Evolutionary conservation across 2,797 vertebrate genomes (phyloP), one percentile per base, ranked within the genome.

Genomic region (Telmatherina bonti): DNA sequence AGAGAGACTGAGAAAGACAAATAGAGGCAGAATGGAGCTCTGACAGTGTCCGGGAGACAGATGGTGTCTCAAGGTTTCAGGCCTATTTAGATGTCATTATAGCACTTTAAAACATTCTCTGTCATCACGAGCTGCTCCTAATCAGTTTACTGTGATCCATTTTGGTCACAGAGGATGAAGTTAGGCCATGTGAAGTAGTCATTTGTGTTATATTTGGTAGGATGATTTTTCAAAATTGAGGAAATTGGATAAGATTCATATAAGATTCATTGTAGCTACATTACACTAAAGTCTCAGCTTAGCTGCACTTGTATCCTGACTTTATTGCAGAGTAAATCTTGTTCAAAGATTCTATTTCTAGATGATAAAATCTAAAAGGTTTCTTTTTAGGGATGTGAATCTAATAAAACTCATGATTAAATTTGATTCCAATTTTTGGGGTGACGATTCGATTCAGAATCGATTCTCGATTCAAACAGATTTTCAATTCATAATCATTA

Each of bases 61-160:
- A 77, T 84, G 77, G 62, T 67, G 67, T 54, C 43, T 62, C 29
- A 15, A 55, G 49, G 35, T 62, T 74, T 81, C 65, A 59, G 38
- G 47, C 84, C 69, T 72, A 31, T 81, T 31, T 16, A 56, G 43
- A 76, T 80, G 76, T 76, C 68, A 75, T 82, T 81, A 64, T 63
- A 31, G 57, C 51, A 66, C 66, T 72, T 58, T 20, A 29, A 69
- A 41, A 58, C 60, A 27, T 55, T 52, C 33, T 45, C 47, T 58
- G 29, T 31, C 31, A 30, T 53, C 43, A 35, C 38, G 4, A 77
- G 26, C 52, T n/a, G 29, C 20, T 63, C 29, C 59, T 33, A 9
- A 76, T 80, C 69, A 41, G 20, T 80, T 82, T 59, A 74, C 55
- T 7, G 1, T 11, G n/a, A 12, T 20, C 61, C 45, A 53, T 58